These are phyloP conservation scores for Ciconia boyciana DNA, from an alignment of 2,113 vertebrate genomes.

Conservation along the genomic window DNA sequence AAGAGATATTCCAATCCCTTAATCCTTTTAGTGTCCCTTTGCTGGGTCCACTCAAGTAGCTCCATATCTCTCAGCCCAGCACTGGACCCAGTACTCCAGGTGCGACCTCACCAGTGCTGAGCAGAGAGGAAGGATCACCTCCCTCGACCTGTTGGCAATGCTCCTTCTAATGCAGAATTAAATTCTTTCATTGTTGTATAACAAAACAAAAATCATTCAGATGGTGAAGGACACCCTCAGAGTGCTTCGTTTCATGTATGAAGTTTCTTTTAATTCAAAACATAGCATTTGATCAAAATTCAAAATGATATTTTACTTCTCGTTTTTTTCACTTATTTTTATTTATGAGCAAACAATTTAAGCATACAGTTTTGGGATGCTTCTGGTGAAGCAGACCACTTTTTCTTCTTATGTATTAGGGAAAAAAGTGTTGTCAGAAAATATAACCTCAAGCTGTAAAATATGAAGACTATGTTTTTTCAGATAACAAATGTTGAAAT, in stretches of 20 bases:
- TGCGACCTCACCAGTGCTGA: background rate
- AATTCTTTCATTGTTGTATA: background rate
- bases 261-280: background rate
- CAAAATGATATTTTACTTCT: background rate
- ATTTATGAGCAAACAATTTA: background rate
- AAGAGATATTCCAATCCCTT: background rate
- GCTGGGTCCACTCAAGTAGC: background rate
- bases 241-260: background rate
- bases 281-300: background rate
- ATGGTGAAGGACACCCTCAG: background rate
- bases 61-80: background rate
- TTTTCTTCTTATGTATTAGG: background rate
- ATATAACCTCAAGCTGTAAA: background rate
- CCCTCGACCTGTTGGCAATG: fast-evolving
- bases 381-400: background rate
- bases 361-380: background rate
- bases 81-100: background rate
- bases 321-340: background rate
- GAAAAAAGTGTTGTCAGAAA: background rate
- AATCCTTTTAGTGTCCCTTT: background rate
- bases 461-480: background rate
- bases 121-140: background rate
- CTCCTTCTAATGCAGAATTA: background rate
- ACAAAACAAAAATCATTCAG: background rate
- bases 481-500: background rate